Percentiles rank a stretch among this genome's conserved stretches.
Conservation (phyloP, 2,888 invertebrate genomes). For the Lamellibrachia satsuma region DNA sequence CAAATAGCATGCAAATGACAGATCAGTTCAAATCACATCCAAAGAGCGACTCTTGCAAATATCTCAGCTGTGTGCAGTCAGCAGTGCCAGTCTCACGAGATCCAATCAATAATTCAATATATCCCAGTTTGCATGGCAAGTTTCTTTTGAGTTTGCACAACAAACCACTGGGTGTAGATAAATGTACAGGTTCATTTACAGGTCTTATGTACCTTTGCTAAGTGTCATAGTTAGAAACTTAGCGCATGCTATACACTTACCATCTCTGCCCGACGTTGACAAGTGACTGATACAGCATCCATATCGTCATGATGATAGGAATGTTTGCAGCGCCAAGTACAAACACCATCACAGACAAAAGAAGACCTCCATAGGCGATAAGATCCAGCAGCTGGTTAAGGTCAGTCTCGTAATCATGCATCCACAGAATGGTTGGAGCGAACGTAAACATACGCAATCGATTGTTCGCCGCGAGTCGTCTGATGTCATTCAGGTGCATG, state of each 20-base stretch:
- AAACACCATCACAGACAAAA: constrained; percentile 55
- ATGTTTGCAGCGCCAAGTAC: constrained; percentile 63
- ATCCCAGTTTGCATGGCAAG: no score
- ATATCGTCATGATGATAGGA: constrained; percentile 60
- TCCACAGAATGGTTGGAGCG: constrained; percentile 62
- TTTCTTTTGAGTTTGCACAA: no score
- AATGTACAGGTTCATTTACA: no score
- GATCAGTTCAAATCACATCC: no score
- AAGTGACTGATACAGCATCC: constrained; percentile 65
- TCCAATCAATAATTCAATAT: no score
- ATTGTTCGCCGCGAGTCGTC: constrained; percentile 43
- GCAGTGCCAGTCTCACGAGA: no score
- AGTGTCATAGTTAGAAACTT: no score
- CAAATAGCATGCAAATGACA: no score
- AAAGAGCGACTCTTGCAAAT: no score
- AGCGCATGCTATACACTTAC: constrained; percentile 42
- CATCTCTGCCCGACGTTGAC: constrained; percentile 64
- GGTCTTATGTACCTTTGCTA: no score
- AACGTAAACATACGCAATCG: constrained; percentile 43
- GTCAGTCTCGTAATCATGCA: constrained; percentile 31
- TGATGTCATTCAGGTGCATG: constrained; percentile 50
- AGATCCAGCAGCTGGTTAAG: constrained; percentile 55
- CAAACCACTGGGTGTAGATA: no score
- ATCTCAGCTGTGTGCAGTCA: no score
- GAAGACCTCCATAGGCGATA: constrained; percentile 58